Conservation (phyloP, 2,888 invertebrate genomes). For the Macropis europaea region DNA sequence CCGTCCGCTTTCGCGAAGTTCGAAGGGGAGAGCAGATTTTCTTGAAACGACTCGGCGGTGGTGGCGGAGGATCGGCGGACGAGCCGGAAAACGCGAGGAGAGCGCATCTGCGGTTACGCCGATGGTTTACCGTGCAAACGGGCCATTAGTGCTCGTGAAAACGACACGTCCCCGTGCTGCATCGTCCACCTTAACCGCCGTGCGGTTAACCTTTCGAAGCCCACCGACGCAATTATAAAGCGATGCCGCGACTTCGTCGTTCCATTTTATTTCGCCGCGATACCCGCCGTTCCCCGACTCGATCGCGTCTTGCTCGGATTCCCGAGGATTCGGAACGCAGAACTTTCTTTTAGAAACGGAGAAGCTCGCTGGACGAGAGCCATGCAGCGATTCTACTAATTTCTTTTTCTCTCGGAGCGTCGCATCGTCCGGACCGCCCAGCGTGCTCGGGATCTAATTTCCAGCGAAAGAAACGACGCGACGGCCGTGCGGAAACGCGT, state of each 20-base stretch:
- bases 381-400: too few species aligned
- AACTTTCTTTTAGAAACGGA: too few species aligned
- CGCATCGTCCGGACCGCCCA: too few species aligned
- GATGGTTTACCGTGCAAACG: constrained; percentile 50
- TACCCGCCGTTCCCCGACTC: too few species aligned
- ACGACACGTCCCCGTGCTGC: constrained; percentile 38
- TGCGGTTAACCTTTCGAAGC: constrained; percentile 54
- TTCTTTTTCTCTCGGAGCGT: too few species aligned
- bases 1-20: too few species aligned
- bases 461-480: background rate
- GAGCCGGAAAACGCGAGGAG: background rate
- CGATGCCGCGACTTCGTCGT: constrained; percentile 50
- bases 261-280: constrained; percentile 30
- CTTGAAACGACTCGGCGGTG: background rate
- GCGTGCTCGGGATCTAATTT: too few species aligned
- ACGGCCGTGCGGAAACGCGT: too few species aligned
- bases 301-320: too few species aligned
- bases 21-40: background rate
- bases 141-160: constrained; percentile 53
- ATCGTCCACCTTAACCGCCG: constrained; percentile 47
- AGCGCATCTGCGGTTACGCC: constrained; percentile 43
- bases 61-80: background rate
- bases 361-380: too few species aligned
- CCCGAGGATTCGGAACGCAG: too few species aligned
- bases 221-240: constrained; percentile 60